These are phyloP conservation scores for Perdita meconis DNA, from an alignment of 2,888 invertebrate species.

Conservation along the genomic window DNA sequence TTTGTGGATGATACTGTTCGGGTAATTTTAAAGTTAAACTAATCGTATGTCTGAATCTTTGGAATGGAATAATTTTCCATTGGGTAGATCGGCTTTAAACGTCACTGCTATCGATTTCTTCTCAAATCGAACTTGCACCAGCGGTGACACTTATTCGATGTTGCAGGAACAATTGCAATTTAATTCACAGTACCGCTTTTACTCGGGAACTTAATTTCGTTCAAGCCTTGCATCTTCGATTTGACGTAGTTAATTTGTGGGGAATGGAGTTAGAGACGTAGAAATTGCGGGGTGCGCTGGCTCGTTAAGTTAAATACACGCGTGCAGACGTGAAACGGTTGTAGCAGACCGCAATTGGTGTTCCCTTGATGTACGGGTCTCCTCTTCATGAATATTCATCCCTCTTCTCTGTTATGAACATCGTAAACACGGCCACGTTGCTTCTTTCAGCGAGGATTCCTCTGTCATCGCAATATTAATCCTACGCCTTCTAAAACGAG, in stretches of 20 bases:
- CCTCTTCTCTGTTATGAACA: conserved; percentile 46
- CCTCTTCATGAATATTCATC: conserved; percentile 65
- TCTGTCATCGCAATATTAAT: neutral
- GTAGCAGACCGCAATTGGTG: conserved; percentile 53
- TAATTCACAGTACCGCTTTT: neutral
- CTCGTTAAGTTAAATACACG: conserved; percentile 62
- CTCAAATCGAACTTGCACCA: neutral
- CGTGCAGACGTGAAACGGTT: conserved; percentile 41
- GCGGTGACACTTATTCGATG: neutral
- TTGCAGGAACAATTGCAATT: neutral
- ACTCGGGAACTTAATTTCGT: conserved; percentile 13
- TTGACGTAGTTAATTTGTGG: conserved; percentile 43
- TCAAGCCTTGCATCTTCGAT: conserved; percentile 29
- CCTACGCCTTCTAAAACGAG: no score
- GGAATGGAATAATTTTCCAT: no score
- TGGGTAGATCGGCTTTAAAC: neutral
- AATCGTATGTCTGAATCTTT: no score
- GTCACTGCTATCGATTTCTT: neutral
- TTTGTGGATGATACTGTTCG: no score
- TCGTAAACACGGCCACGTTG: conserved; percentile 44
- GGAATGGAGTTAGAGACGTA: conserved; percentile 24
- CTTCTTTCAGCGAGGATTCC: conserved; percentile 16
- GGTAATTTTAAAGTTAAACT: no score
- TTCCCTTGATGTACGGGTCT: conserved; percentile 34
- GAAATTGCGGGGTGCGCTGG: conserved; percentile 42